phyloP scores from a whole-genome alignment of 2,888 invertebrate genomes.

The Pelosia muscerda region DNA sequence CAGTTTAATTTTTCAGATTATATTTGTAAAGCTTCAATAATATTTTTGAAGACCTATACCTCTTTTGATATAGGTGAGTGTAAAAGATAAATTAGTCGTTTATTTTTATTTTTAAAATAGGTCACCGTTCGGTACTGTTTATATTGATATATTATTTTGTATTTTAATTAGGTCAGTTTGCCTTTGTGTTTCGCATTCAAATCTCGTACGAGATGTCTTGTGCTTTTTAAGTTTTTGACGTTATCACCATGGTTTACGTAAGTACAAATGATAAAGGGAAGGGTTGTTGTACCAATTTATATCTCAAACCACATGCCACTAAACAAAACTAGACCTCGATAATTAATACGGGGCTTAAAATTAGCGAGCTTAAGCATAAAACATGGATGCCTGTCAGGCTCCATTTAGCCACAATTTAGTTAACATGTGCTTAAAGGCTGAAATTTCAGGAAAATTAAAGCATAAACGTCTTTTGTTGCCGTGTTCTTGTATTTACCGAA shows the following conservation, averaged over 20 bases:
- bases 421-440: not conserved
- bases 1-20: not conserved
- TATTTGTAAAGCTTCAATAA: not conserved
- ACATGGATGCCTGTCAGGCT: conserved; percentile 10
- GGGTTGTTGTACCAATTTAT: not conserved
- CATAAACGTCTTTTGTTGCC: conserved; percentile 13
- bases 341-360: conserved; percentile 8
- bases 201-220: too few species aligned
- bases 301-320: not conserved
- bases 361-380: not conserved
- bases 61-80: not conserved
- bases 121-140: too few species aligned
- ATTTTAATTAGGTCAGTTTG: too few species aligned
- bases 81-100: not conserved
- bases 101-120: not conserved
- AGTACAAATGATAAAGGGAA: not conserved
- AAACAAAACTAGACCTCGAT: conserved; percentile 7
- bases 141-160: too few species aligned
- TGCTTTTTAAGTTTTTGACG: too few species aligned
- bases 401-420: conserved; percentile 1
- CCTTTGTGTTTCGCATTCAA: too few species aligned
- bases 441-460: conserved; percentile 12
- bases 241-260: not conserved
- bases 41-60: too few species aligned
- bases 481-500: conserved; percentile 24